phyloP scores from a whole-genome alignment of 2,113 vertebrate genomes.

The Tiliqua scincoides region DNA sequence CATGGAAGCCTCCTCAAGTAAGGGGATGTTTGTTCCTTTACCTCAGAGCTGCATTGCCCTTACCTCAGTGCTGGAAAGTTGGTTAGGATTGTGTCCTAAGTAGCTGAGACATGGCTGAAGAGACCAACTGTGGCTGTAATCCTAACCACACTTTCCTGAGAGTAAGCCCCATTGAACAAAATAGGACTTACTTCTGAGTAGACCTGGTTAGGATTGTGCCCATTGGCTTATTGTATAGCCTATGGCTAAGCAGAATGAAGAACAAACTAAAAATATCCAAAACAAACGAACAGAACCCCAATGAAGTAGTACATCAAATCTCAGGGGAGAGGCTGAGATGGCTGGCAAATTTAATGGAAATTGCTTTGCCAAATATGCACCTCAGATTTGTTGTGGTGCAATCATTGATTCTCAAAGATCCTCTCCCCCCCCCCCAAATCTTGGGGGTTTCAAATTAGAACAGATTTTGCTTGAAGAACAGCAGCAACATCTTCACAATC shows the following conservation, averaged over 20 bases:
- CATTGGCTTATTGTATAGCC: neutral
- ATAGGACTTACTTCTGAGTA: too few relatives aligned
- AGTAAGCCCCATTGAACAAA: too few relatives aligned
- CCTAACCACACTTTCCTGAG: neutral
- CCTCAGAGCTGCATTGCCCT: too few relatives aligned
- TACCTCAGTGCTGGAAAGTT: too few relatives aligned
- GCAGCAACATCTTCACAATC: neutral
- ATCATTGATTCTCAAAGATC: too few relatives aligned
- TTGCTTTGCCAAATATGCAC: neutral
- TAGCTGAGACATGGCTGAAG: neutral
- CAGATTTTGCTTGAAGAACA: neutral
- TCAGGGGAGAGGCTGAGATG: too few relatives aligned
- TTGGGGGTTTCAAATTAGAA: neutral
- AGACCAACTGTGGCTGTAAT: neutral
- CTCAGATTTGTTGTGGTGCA: conserved; percentile 8
- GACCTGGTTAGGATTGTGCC: too few relatives aligned
- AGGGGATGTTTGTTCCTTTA: too few relatives aligned
- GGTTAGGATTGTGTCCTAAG: neutral
- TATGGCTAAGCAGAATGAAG: neutral
- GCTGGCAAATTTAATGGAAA: neutral
- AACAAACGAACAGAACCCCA: too few relatives aligned
- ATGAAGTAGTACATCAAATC: too few relatives aligned
- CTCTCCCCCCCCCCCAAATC: neutral
- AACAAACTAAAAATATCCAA: neutral
- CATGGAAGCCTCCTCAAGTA: too few relatives aligned